These are phyloP conservation scores for Cichladusa arquata DNA, from an alignment of 2,113 vertebrate species.

Conservation along the genomic window DNA sequence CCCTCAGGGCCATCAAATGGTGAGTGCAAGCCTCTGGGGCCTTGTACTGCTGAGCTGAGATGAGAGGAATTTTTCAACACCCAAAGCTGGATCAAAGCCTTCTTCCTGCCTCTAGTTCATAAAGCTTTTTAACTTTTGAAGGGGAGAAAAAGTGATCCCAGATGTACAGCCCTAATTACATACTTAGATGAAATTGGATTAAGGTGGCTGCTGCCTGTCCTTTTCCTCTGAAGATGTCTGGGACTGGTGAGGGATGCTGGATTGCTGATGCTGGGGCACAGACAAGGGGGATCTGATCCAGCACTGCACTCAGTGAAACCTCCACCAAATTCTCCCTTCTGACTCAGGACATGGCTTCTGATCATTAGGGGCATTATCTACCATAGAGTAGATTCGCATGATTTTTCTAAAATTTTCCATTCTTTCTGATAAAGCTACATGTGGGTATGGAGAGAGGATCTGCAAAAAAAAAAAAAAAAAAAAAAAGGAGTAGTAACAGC, in stretches of 20 bases:
- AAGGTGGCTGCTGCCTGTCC: constrained; percentile 57
- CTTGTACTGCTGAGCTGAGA: constrained; percentile 33
- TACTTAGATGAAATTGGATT: constrained; percentile 64
- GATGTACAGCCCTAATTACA: constrained; percentile 68
- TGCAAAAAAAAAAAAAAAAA: neutral
- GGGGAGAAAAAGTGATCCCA: constrained; percentile 65
- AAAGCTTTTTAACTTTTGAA: constrained; percentile 60
- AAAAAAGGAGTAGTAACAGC: neutral
- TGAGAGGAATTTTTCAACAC: constrained; percentile 63
- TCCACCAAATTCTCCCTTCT: neutral
- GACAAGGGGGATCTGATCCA: neutral
- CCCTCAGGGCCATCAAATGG: constrained; percentile 4
- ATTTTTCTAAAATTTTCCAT: neutral
- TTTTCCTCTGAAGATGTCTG: constrained; percentile 31
- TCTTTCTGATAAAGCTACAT: fast-evolving
- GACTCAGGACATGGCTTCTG: neutral
- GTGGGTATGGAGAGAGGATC: neutral
- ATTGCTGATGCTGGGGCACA: neutral
- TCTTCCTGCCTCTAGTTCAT: constrained; percentile 54
- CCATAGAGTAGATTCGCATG: neutral
- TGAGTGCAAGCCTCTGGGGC: constrained; percentile 16
- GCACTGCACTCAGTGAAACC: neutral
- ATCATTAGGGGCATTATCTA: neutral
- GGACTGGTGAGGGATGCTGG: neutral
- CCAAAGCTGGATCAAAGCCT: constrained; percentile 53